Percentiles rank a stretch among this genome's conserved stretches.
These are phyloP conservation scores for Ciconia nigra DNA, from an alignment of 2,797 vertebrate species.

Conservation along the genomic window DNA sequence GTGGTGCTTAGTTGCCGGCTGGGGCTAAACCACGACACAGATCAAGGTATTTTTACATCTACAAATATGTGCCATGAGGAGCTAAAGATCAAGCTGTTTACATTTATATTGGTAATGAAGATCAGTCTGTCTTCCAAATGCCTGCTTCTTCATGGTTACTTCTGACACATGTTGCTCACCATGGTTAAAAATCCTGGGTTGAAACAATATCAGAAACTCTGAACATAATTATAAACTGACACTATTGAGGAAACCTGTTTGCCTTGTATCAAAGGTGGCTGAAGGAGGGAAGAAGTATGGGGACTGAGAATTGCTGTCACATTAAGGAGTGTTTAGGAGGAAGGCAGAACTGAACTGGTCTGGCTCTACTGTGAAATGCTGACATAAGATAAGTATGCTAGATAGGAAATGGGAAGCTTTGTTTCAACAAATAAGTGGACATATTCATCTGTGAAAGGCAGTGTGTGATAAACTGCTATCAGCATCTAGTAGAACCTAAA, in stretches of 20 bases:
- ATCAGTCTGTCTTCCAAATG: background rate
- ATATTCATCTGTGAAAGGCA: background rate
- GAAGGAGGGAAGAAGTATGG: background rate
- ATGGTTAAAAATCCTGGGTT: background rate
- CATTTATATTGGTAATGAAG: background rate
- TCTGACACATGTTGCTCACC: background rate
- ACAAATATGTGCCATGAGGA: background rate
- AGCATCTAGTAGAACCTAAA: background rate
- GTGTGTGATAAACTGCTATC: background rate
- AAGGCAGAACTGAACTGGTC: background rate
- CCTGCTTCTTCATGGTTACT: background rate
- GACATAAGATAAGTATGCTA: background rate
- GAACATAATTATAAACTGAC: background rate
- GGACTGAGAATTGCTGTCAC: background rate
- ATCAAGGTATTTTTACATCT: background rate
- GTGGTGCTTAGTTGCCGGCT: no score
- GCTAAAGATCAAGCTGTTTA: background rate
- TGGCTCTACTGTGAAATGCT: background rate
- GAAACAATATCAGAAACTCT: background rate
- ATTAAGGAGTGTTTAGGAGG: background rate
- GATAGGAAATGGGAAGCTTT: background rate
- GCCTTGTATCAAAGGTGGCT: background rate
- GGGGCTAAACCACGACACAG: no score
- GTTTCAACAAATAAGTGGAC: background rate
- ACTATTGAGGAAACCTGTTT: background rate